Evolutionary conservation across 2,888 invertebrate species (phyloP), one percentile per base, ranked within the genome.

Genomic region (Coelopa pilipes): DNA sequence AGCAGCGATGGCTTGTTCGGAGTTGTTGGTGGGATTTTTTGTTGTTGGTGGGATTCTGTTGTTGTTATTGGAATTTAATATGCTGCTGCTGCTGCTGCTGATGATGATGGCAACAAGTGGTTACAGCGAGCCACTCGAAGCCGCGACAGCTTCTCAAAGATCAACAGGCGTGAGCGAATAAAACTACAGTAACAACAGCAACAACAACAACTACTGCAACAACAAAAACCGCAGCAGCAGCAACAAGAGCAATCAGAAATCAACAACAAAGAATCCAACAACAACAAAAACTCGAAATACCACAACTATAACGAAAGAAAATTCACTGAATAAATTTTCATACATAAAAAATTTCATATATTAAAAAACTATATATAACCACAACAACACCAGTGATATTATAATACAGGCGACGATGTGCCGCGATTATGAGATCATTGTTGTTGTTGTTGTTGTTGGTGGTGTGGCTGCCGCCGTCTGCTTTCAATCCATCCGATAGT

Each of bases 71-170:
- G 34, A 34, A 34, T 34, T 34, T 34, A n/a, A 4, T 34, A 34
- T 34, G 13, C 21, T 60, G 19, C 21, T 60, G 60, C 7, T 24
- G 60, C 19, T 17, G 21, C 19, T 17, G 17, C 11, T n/a, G 7
- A 9, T 59, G 1, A 11, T 17, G 21, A 7, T 60, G 21, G 19
- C 11, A 34, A 21, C 21, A 34, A 59, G 60, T 62, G 21, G 24
- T 62, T 62, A 62, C 60, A 62, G 24, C n/a, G n/a, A n/a, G n/a
- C 60, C 19, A 62, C 60, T 62, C 10, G 24, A 62, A 62, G 21
- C 34, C 13, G 2, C 21, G 24, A 62, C 60, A 21, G 12, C 19
- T 12, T 34, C 24, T 62, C 24, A 24, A 57, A 62, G 60, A 24
- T 62, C 60, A 62, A 57, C 15, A 19, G 1, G 17, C 15, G 57